Conservation (phyloP, 1,140 invertebrate species). For the Sesamia nonagrioides region DNA sequence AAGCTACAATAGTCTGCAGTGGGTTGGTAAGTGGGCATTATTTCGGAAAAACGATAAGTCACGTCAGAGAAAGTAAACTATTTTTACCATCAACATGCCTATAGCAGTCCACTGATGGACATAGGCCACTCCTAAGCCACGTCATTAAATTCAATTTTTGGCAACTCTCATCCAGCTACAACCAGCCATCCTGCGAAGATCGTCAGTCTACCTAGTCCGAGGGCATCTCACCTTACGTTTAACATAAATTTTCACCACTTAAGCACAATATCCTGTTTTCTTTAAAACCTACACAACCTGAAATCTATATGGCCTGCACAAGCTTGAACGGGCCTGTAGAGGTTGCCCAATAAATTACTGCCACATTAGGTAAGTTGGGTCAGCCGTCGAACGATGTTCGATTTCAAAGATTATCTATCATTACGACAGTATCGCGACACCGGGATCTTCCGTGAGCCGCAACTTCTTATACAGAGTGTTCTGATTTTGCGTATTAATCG, state of each 20-base stretch:
- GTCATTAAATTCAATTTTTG: too few relatives aligned
- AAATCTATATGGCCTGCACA: neutral
- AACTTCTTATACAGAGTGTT: constrained; percentile 18
- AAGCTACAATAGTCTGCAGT: too few relatives aligned
- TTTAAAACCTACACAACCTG: neutral
- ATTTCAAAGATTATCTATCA: constrained; percentile 57
- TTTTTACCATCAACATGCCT: too few relatives aligned
- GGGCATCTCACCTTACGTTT: too few relatives aligned
- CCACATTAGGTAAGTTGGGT: constrained; percentile 20
- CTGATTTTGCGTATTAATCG: neutral
- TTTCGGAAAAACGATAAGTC: too few relatives aligned
- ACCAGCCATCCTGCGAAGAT: too few relatives aligned
- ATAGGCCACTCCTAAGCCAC: too few relatives aligned
- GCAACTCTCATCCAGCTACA: too few relatives aligned
- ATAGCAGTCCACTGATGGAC: too few relatives aligned
- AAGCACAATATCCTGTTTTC: neutral
- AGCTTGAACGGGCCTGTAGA: neutral
- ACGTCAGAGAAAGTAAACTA: too few relatives aligned
- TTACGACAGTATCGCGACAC: constrained; percentile 50
- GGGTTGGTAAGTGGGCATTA: too few relatives aligned
- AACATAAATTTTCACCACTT: neutral
- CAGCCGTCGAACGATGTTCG: constrained; percentile 54
- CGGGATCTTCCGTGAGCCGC: constrained; percentile 27
- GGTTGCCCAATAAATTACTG: constrained; percentile 43
- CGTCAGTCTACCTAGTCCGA: too few relatives aligned